Evolutionary conservation across 2,888 invertebrate genomes (phyloP), one percentile per base, ranked within the genome.

Genomic region (Colletes collaris): DNA sequence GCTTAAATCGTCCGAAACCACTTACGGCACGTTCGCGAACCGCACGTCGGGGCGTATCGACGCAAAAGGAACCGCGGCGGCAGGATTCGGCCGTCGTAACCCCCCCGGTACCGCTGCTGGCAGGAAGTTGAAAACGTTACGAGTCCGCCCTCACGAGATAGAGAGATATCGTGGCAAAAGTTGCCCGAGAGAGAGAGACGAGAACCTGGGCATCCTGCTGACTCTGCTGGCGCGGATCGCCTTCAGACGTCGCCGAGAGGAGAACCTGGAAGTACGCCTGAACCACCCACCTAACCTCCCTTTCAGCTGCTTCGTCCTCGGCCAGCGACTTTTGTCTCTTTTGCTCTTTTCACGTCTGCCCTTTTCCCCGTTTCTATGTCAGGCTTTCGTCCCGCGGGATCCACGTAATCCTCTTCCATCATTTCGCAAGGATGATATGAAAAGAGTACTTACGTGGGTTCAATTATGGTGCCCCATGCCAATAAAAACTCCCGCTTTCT

Each of bases 331-430:
- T 63, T 58, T 62, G 58, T 81, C 65, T 71, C 66, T 49, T 58
- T 67, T 76, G 72, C 76, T 77, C 81, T 55, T 44, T 65, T 64
- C 59, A 16, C 63, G 64, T 44, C 71, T 59, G 82, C 76, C 69
- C 76, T 76, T 73, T 80, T 53, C 19, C 76, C 77, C 63, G 74
- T 37, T 75, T 81, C 69, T 79, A 73, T 59, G 76, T 71, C 75
- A 70, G 80, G 55, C 72, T 74, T 76, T 16, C 55, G 62, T 82
- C 86, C 86, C 88, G 80, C 68, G 90, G 88, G 90, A 89, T 89
- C 82, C 76, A 73, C 88, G 84, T 91, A 90, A 91, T 91, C 91
- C 90, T 89, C 90, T 91, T 89, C 78, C 88, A 90, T 91, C 90
- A 90, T 91, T 90, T 90, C 90, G 82, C 87, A 86, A 87, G 88